Evolutionary conservation across 1,140 invertebrate species (phyloP).

Genomic region (Lepidurus packardi): DNA sequence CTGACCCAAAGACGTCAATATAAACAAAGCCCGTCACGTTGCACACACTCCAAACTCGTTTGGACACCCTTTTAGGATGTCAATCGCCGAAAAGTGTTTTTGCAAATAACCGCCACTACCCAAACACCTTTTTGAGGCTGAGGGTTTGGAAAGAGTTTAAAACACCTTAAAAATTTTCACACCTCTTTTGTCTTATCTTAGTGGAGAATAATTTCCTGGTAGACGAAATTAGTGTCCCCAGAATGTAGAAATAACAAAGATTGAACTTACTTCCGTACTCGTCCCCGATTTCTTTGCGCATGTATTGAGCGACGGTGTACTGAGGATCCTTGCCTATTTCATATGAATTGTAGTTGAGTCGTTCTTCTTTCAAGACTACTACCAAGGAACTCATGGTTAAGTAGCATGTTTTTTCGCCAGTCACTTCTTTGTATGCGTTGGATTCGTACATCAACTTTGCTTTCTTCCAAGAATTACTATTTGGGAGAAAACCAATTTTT

Average conservation of each 20-base stretch:
- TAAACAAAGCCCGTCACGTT: conserved; percentile 3
- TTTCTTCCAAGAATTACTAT: conserved; percentile 61
- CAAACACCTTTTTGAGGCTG: neutral
- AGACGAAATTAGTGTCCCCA: conserved; percentile 26
- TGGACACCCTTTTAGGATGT: neutral
- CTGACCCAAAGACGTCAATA: neutral
- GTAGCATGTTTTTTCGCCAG: conserved; percentile 58
- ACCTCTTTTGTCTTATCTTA: neutral
- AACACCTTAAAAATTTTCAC: neutral
- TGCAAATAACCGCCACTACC: neutral
- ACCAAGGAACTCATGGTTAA: conserved; percentile 63
- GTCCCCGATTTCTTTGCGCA: conserved; percentile 47
- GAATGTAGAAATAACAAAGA: conserved; percentile 33
- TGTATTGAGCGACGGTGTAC: conserved; percentile 52
- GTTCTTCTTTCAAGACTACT: conserved; percentile 54
- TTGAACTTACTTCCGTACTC: conserved; percentile 42
- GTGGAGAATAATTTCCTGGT: neutral
- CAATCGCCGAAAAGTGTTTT: neutral
- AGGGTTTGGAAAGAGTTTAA: neutral
- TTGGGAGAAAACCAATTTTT: conserved; percentile 40
- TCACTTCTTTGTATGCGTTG: conserved; percentile 57
- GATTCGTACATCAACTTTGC: conserved; percentile 65
- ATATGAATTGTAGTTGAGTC: conserved; percentile 49
- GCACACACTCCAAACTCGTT: neutral
- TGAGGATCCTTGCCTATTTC: conserved; percentile 49